Percentiles rank a stretch among this genome's conserved stretches.
These are phyloP conservation scores for Alloscopus bannaensis DNA, from an alignment of 2,888 invertebrate species.

Conservation along the genomic window DNA sequence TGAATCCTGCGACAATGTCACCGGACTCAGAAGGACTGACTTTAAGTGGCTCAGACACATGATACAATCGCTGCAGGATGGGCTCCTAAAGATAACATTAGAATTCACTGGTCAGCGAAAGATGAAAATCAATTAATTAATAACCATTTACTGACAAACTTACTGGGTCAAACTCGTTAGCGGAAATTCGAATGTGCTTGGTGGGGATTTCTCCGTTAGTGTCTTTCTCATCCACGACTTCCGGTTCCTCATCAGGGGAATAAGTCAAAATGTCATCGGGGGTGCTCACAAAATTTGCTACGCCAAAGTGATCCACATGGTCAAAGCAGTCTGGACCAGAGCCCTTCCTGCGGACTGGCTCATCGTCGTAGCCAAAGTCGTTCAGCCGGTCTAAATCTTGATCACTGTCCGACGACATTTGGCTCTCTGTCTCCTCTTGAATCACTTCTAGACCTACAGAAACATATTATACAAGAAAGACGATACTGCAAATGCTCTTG, in stretches of 20 bases:
- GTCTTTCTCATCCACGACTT: slow-evolving; percentile 40
- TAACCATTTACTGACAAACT: too few relatives aligned
- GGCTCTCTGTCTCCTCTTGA: slow-evolving; percentile 73
- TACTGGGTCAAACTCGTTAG: slow-evolving; percentile 72
- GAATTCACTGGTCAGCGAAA: neutral
- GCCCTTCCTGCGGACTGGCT: slow-evolving; percentile 28
- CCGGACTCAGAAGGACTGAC: slow-evolving; percentile 37
- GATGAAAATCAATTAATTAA: neutral
- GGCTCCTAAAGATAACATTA: slow-evolving; percentile 61
- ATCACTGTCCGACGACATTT: slow-evolving; percentile 73
- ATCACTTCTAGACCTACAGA: slow-evolving; percentile 73
- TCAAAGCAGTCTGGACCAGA: slow-evolving; percentile 39
- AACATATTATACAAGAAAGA: too few relatives aligned
- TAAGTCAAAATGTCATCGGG: slow-evolving; percentile 34
- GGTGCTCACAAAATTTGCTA: slow-evolving; percentile 35
- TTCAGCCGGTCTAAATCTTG: slow-evolving; percentile 68
- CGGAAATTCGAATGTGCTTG: slow-evolving; percentile 72
- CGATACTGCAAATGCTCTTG: too few relatives aligned
- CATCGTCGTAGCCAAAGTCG: slow-evolving; percentile 42
- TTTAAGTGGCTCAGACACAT: slow-evolving; percentile 67
- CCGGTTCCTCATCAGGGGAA: slow-evolving; percentile 40
- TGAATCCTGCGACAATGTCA: slow-evolving; percentile 66
- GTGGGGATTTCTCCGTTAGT: slow-evolving; percentile 66
- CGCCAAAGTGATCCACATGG: slow-evolving; percentile 52
- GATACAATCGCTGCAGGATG: slow-evolving; percentile 66